Conservation (phyloP, 2,888 invertebrate genomes). For the Fragum fragum region DNA sequence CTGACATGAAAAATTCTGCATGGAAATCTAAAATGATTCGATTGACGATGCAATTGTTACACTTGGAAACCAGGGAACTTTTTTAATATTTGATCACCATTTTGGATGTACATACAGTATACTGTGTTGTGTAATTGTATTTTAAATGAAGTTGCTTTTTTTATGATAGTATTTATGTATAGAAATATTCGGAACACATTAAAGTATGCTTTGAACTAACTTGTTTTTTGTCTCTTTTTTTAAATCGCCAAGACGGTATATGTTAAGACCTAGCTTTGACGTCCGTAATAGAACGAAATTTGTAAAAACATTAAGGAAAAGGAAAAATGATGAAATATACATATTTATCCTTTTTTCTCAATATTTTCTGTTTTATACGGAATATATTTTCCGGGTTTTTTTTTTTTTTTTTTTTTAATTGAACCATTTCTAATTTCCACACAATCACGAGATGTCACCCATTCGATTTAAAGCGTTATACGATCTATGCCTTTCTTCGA, state of each 20-base stretch:
- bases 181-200: neutral
- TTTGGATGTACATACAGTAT: neutral
- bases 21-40: conserved; percentile 27
- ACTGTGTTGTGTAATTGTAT: neutral
- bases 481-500: no score
- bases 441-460: no score
- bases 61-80: neutral
- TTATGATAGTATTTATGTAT: neutral
- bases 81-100: neutral
- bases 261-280: no score
- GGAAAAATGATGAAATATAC: no score
- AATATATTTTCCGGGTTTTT: no score
- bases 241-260: neutral
- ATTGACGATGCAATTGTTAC: conserved; percentile 19
- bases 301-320: no score
- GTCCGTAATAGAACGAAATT: no score
- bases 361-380: no score
- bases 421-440: no score
- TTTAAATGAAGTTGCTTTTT: neutral
- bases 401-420: no score
- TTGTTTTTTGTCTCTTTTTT: neutral
- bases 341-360: no score
- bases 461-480: no score
- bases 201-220: neutral
- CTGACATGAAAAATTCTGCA: conserved; percentile 14